Conservation (phyloP, 2,113 vertebrate genomes). For the Deroptyus accipitrinus region DNA sequence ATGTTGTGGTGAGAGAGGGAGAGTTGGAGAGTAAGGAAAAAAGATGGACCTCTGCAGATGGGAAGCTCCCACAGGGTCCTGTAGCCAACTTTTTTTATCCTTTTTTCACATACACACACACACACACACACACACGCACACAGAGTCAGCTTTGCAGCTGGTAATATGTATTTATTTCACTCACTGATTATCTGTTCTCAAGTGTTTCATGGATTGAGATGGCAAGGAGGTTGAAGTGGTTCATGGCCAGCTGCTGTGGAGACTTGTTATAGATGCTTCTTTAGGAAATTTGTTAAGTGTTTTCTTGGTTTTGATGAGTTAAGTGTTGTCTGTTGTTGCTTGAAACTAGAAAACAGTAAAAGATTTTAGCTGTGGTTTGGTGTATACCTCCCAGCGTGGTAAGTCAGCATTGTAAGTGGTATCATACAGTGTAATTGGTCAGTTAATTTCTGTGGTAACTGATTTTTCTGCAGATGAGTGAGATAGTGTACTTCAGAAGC, state of each 20-base stretch:
- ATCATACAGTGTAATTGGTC: neutral
- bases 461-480: neutral
- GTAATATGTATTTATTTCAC: neutral
- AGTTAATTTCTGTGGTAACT: neutral
- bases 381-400: neutral
- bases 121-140: no score
- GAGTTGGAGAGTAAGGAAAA: neutral
- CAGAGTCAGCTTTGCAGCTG: neutral
- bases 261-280: neutral
- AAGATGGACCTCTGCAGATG: neutral
- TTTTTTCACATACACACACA: neutral
- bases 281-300: neutral
- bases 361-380: neutral
- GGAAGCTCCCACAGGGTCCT: neutral
- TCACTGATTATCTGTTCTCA: neutral
- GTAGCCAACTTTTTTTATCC: neutral
- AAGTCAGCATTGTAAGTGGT: neutral
- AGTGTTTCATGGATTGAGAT: neutral
- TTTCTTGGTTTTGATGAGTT: neutral
- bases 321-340: neutral
- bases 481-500: neutral
- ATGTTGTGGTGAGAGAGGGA: neutral
- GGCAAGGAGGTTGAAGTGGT: neutral
- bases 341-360: neutral
- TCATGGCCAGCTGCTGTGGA: neutral